phyloP scores from a whole-genome alignment of 2,113 vertebrate species.

The Pontoporia blainvillei region DNA sequence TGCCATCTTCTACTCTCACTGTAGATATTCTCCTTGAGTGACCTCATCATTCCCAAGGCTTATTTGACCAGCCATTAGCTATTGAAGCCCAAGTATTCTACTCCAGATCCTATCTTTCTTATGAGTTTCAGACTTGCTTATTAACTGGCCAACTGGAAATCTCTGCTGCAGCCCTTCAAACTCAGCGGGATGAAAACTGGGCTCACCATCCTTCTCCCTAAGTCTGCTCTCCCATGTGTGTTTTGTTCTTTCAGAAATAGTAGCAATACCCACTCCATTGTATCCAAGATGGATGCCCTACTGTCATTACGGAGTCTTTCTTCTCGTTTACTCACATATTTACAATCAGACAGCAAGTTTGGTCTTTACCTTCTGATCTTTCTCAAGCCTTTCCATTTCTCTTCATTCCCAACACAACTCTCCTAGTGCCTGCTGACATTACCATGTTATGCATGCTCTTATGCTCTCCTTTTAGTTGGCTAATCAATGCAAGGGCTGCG shows the following conservation, averaged over 20 bases:
- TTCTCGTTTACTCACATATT: not conserved
- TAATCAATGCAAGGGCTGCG: not conserved
- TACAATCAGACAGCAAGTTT: not conserved
- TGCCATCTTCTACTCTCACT: not conserved
- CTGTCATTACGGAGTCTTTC: not conserved
- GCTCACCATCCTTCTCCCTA: not conserved
- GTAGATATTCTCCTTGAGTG: not conserved
- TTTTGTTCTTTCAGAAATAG: not conserved
- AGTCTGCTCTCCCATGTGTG: not conserved
- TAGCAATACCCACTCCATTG: not conserved
- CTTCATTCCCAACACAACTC: not conserved
- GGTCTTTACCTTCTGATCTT: not conserved
- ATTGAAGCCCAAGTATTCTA: not conserved
- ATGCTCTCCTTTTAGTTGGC: not conserved
- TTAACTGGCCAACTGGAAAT: not conserved
- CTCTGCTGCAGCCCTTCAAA: not conserved
- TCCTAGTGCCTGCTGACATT: not conserved
- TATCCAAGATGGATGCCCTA: not conserved
- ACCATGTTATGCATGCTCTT: not conserved
- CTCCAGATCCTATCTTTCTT: not conserved
- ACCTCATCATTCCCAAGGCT: not conserved
- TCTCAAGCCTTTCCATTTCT: not conserved
- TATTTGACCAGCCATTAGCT: not conserved
- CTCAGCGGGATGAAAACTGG: not conserved
- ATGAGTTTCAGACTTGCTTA: not conserved